These are phyloP conservation scores for Drosophila niveifrons DNA, from an alignment of 2,888 invertebrate genomes.

Conservation along the genomic window DNA sequence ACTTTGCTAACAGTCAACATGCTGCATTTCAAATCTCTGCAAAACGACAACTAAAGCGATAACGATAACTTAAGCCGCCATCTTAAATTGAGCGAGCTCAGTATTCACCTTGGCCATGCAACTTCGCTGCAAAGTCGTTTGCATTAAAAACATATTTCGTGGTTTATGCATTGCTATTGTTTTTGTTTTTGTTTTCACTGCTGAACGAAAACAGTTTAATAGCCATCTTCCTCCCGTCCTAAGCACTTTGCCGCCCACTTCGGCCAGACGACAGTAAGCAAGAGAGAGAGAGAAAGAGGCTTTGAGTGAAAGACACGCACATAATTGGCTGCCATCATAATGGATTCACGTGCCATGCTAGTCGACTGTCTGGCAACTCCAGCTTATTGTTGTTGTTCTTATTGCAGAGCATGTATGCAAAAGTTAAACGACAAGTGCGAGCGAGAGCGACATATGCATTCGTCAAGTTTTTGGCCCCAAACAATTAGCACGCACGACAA, in stretches of 20 bases:
- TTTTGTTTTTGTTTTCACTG: slow-evolving; percentile 32
- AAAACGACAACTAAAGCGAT: background rate
- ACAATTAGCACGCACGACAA: slow-evolving; percentile 68
- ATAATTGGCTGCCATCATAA: slow-evolving; percentile 79
- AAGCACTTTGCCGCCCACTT: slow-evolving; percentile 10
- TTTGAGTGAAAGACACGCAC: slow-evolving; percentile 69
- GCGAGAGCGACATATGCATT: slow-evolving; percentile 29
- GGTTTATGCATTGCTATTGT: slow-evolving; percentile 50
- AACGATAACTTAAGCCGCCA: slow-evolving; percentile 6
- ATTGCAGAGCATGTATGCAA: slow-evolving; percentile 56
- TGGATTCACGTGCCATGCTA: slow-evolving; percentile 74
- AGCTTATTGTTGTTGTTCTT: slow-evolving; percentile 20
- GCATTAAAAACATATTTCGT: slow-evolving; percentile 76
- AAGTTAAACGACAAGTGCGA: slow-evolving; percentile 48
- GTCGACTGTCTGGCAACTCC: slow-evolving; percentile 50
- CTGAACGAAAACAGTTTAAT: slow-evolving; percentile 48
- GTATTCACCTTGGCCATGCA: slow-evolving; percentile 74
- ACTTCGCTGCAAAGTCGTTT: slow-evolving; percentile 63
- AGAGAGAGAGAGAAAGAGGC: slow-evolving; percentile 8
- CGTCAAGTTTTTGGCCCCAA: slow-evolving; percentile 56
- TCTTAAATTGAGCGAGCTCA: slow-evolving; percentile 48
- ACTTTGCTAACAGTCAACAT: too few species aligned
- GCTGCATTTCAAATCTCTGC: background rate
- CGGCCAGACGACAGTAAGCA: background rate
- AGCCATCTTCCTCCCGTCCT: background rate